Base-by-base conservation (phyloP, 2,888 invertebrate genomes). In the Lingula anatina region DNA sequence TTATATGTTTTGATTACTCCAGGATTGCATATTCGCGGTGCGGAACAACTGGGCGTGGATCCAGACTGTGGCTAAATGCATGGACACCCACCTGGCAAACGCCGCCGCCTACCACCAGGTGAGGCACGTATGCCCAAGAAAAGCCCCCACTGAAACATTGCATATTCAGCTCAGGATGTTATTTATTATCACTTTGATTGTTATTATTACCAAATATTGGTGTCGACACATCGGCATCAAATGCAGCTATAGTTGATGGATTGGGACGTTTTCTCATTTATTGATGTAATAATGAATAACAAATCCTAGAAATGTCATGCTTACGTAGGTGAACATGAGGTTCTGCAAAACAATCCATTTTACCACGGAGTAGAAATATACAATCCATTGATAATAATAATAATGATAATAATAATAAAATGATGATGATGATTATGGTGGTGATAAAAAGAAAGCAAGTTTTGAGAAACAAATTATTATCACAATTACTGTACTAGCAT, bases 31-130 rank as follows among this genome's bases (percentile, higher is more conserved):
- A 20, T 47, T 66, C 25, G 70, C 70, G 2, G 65, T 72, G 1
- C 51, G 70, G n/a, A 56, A 60, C 27, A 71, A 68, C 54, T 75
- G 74, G 74, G 48, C 53, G 24, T 75, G 74, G 74, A 44, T 72
- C 24, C 59, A 61, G 41, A 66, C 64, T 42, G 55, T 70, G 25
- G 61, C 69, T 57, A 65, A 70, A 44, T 75, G 74, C 57, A 58
- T 71, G 0, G 69, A 73, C 31, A 64, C 69, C 4, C 74, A 75
- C 50, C 61, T 73, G 27, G 60, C 65, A 5, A 68, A 73, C 50
- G 66, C 68, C 2, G 64, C 71, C 1, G 62, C 66, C 3, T 73
- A 71, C 48, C 74, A 75, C 47, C 65, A 74, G 70, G 74, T 73
- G 50, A 46, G 47, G 15, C n/a, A n/a, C n/a, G n/a, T n/a, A n/a